phyloP scores from a whole-genome alignment of 2,888 invertebrate species.

The Labia minor region DNA sequence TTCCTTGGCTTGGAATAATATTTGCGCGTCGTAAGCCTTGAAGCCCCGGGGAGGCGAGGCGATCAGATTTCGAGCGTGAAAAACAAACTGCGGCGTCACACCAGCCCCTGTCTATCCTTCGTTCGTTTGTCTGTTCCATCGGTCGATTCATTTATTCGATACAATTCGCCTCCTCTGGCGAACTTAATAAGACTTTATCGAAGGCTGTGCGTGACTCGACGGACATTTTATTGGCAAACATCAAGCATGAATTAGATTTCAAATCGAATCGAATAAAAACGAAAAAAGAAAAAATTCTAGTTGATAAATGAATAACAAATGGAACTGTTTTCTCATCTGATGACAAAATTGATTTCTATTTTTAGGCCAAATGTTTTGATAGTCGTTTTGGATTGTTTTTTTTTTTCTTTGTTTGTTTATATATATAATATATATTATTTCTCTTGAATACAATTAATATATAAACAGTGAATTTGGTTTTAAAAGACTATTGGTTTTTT shows the following conservation, averaged over 20 bases:
- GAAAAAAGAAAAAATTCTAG: background rate
- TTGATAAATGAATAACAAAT: background rate
- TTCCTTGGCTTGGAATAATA: background rate
- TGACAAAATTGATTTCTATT: background rate
- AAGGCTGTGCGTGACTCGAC: background rate
- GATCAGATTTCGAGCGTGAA: constrained; percentile 8
- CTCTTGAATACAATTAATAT: background rate
- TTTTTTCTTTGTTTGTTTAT: background rate
- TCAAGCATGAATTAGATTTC: background rate
- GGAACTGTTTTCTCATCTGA: background rate
- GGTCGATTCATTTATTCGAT: constrained; percentile 13
- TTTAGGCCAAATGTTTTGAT: too few species aligned
- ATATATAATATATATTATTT: background rate
- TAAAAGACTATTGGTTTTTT: background rate
- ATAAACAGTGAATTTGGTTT: background rate
- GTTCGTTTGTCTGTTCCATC: background rate
- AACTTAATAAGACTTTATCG: constrained; percentile 13
- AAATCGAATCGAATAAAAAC: background rate
- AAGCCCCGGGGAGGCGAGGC: background rate
- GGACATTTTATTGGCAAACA: constrained; percentile 8
- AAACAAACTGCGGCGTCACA: background rate
- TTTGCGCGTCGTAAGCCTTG: background rate
- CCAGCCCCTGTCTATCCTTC: background rate
- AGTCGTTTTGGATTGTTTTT: too few species aligned
- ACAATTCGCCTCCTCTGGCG: constrained; percentile 1